phyloP scores from a whole-genome alignment of 2,113 vertebrate genomes.

The Leptobrachium ailaonicum region DNA sequence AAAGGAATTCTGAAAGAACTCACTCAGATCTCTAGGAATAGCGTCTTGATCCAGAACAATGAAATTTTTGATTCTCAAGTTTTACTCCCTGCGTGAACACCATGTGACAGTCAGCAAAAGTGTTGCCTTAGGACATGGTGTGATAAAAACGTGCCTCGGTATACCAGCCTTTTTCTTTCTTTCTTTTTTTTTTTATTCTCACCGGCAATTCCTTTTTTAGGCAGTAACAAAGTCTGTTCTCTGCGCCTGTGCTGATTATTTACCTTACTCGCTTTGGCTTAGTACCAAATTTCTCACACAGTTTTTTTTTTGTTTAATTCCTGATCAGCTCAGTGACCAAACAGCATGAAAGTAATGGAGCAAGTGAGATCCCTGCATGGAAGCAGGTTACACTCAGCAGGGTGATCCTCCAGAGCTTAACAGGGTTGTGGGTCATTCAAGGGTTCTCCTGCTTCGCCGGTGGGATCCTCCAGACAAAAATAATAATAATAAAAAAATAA shows the following conservation, averaged over 20 bases:
- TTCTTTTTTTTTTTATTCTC: constrained; percentile 10
- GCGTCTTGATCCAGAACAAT: constrained; percentile 31
- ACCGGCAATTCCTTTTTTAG: constrained; percentile 51
- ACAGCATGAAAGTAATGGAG: constrained; percentile 47
- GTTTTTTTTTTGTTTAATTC: constrained; percentile 1
- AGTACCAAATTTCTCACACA: constrained; percentile 44
- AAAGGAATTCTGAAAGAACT: constrained; percentile 1
- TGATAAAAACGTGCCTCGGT: constrained; percentile 42
- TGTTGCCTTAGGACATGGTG: constrained; percentile 44
- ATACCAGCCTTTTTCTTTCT: constrained; percentile 44
- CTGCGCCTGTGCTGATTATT: constrained; percentile 45
- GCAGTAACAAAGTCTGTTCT: constrained; percentile 50
- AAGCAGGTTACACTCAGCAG: constrained; percentile 47
- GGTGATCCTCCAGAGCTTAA: constrained; percentile 47
- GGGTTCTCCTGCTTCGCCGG: constrained; percentile 39
- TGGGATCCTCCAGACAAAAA: constrained; percentile 32
- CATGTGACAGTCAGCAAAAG: constrained; percentile 46
- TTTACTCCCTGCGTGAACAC: constrained; percentile 33
- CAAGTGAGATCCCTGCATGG: constrained; percentile 45
- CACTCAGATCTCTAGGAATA: constrained; percentile 10
- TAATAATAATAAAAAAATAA: too few relatives aligned
- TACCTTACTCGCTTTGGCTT: constrained; percentile 47
- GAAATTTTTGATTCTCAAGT: constrained; percentile 22
- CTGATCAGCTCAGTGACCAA: constrained; percentile 45
- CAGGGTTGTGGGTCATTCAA: constrained; percentile 43